phyloP scores from a whole-genome alignment of 2,888 invertebrate species.

The Sepiola atlantica region DNA sequence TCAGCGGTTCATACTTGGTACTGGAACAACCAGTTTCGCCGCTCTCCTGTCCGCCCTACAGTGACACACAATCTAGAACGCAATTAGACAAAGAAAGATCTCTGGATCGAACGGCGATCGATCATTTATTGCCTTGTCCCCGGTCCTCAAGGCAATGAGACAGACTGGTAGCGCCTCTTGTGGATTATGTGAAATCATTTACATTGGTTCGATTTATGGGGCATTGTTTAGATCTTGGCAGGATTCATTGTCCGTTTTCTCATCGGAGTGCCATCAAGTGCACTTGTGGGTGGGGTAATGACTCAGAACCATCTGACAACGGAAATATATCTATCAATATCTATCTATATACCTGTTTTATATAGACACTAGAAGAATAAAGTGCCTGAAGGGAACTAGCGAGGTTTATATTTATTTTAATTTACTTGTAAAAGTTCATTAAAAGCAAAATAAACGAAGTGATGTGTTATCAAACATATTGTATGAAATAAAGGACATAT shows the following conservation, averaged over 20 bases:
- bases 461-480: no score
- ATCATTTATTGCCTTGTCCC: not conserved
- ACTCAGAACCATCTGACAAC: not conserved
- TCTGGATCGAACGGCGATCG: not conserved
- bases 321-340: not conserved
- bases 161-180: not conserved
- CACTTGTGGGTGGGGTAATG: not conserved
- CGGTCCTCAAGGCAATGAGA: not conserved
- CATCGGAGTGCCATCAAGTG: not conserved
- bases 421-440: no score
- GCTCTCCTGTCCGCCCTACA: not conserved
- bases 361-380: not conserved
- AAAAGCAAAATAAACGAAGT: no score
- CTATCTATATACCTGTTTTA: not conserved
- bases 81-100: not conserved
- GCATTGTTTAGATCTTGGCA: not conserved
- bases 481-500: no score
- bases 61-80: not conserved
- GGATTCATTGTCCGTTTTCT: not conserved
- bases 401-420: no score
- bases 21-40: conserved; percentile 8
- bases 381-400: no score
- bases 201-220: not conserved
- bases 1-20: not conserved
- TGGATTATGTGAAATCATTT: conserved; percentile 32